Percentiles rank a stretch among this genome's conserved stretches.
Evolutionary conservation across 2,113 vertebrate genomes (phyloP).

Genomic region (Nothobranchius kuhntae): DNA sequence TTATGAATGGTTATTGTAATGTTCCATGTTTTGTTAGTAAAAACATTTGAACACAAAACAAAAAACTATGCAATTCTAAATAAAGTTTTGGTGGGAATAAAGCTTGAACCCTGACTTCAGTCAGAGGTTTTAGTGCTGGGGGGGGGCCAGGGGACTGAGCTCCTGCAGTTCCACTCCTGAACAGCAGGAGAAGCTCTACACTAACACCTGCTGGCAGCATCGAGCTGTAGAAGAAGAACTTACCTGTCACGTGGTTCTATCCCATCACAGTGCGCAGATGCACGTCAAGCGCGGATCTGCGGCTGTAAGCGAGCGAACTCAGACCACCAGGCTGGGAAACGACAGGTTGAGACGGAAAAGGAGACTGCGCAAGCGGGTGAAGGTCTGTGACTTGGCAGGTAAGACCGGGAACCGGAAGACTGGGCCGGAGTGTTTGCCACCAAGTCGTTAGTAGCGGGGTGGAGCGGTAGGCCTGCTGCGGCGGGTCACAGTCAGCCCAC

Average conservation of each 20-base stretch:
- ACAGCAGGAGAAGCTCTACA: conserved; percentile 6
- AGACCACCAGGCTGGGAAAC: conserved; percentile 64
- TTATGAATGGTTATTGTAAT: too few species aligned
- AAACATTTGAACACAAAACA: too few species aligned
- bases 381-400: conserved; percentile 67
- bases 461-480: neutral
- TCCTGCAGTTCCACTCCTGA: neutral
- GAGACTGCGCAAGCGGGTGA: conserved; percentile 52
- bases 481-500: neutral
- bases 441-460: neutral
- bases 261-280: conserved; percentile 52
- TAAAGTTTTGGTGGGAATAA: too few species aligned
- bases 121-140: too few species aligned
- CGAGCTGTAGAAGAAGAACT: neutral
- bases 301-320: conserved; percentile 6
- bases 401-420: neutral
- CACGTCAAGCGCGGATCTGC: conserved; percentile 31
- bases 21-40: too few species aligned
- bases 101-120: too few species aligned
- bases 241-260: neutral
- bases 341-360: conserved; percentile 59
- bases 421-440: neutral
- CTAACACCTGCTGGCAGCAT: neutral
- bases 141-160: too few species aligned
- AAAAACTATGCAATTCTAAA: too few species aligned